Evolutionary conservation across 2,888 invertebrate genomes (phyloP), one percentile per base, ranked within the genome.

Genomic region (Tupiocoris notatus): DNA sequence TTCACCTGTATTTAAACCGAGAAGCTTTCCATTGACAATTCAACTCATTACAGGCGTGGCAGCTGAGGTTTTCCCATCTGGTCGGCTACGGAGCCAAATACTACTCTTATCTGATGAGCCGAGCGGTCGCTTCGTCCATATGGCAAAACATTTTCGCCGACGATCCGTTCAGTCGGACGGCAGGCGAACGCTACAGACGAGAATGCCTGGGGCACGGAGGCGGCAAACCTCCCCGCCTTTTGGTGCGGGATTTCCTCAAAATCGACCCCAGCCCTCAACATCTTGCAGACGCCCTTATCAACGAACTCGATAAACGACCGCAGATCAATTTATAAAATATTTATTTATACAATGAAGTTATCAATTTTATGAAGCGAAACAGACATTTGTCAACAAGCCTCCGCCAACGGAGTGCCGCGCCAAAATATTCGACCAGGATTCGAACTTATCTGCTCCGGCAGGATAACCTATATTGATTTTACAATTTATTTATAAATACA

Each of bases 61-160:
- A 98, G 82, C 88, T 95, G 81, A 88, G 98, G 77, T 99, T 99
- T 86, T 93, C 95, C 78, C 99, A 99, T 85, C 86, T 99, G 74
- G 94, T 98, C 2, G 97, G 98, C 0, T 99, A 99, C 85, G 99
- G 99, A 57, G 98, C 98, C 0, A 98, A 97, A 85, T 99, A 99
- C 86, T 99, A 98, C 84, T 93, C 98, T 0, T 99, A 99, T 86
- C 86, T 99, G 79, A 92, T 98, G 82, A 98, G 98, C 0, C 89
- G 94, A 82, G 95, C 96, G 7, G 89, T 97, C 67, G 96, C 98
- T 0, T 93, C 95, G 76, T 91, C 92, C 86, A 94, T 96, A 79
- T 98, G 98, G 98, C 91, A 93, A 83, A 88, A 89, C 20, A 91
- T 92, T 83, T 97, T 98, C 83, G 88, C 90, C 82, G 83, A 84